Conservation (phyloP, 2,888 invertebrate species). For the Taphrorychus bicolor region DNA sequence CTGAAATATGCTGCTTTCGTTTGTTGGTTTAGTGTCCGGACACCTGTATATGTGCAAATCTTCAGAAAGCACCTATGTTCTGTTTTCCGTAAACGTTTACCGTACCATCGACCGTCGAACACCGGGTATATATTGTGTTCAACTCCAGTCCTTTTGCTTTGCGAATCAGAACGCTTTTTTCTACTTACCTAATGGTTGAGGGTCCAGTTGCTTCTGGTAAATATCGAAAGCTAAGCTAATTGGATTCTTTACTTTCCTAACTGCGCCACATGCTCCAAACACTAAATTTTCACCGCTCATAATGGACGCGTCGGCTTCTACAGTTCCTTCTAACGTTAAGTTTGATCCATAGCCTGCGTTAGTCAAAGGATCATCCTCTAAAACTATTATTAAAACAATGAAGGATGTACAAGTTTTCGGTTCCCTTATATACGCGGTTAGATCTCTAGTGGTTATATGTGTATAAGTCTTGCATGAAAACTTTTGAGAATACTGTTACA, state of each 20-base stretch:
- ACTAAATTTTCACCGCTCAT: conserved; percentile 88
- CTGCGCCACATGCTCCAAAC: conserved; percentile 91
- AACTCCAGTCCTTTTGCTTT: no score
- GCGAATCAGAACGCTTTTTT: no score
- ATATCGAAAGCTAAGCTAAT: conserved; percentile 78
- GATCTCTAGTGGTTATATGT: neutral
- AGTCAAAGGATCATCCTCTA: conserved; percentile 89
- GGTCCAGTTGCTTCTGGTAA: conserved; percentile 77
- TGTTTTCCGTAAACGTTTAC: neutral
- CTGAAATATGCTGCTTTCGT: no score
- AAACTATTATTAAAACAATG: conserved; percentile 58
- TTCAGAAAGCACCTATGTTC: neutral
- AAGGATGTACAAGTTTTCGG: no score
- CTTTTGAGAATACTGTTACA: no score
- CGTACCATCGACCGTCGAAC: neutral
- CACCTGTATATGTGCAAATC: neutral
- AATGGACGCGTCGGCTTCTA: conserved; percentile 96
- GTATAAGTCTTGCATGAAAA: no score
- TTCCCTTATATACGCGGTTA: neutral
- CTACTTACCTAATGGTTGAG: conserved; percentile 74
- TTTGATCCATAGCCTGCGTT: conserved; percentile 97
- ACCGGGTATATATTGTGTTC: neutral
- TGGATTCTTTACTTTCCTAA: conserved; percentile 82
- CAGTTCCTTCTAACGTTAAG: conserved; percentile 83
- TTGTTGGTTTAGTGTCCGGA: no score